Base-by-base conservation (phyloP, 2,888 invertebrate genomes). In the Pammene aurita region DNA sequence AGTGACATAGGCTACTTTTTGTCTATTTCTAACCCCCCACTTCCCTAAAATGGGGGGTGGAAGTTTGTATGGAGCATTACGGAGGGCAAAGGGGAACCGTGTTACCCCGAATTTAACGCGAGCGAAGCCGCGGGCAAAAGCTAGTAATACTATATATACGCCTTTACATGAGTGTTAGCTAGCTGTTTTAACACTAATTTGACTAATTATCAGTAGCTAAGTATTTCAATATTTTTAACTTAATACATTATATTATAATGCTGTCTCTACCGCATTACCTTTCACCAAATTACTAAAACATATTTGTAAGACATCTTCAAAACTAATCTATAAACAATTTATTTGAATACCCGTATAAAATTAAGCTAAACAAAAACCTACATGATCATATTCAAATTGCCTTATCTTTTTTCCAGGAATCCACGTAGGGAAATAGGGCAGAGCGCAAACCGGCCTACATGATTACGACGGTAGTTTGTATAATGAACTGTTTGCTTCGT, bases 311-410 rank as follows among this genome's bases (percentile, higher is more conserved):
- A 61, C 16, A 16, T 50, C 48, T 48, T 16, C 7, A 50, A 50
- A 61, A 38, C 18, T 38, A 50, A 61, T 38, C 38, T 61, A 38
- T 18, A 50, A 61, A 50, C 48, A n/a, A 61, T 61, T 61, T 61
- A 35, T 61, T 38, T 5, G 16, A 61, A 61, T 26, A 26, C 26
- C 26, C 26, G 26, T 26, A 26, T 26, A 26, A 26, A 2, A 26
- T 26, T 56, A 41, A 56, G 57, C n/a, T 50, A 61, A 7, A 50
- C 13, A 38, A 61, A 50, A 38, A 50, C 61, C 50, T 18, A 38
- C 50, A 61, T 61, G 48, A 61, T 50, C 50, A 61, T 38, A 61
- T 61, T 18, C 61, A 61, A 50, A 61, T 61, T 61, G 48, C 50
- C 60, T 61, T 61, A 38, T 41, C 61, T 38, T 61, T 50, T 61